phyloP scores from a whole-genome alignment of 2,113 vertebrate genomes.

The Gallinago paraguaiae region DNA sequence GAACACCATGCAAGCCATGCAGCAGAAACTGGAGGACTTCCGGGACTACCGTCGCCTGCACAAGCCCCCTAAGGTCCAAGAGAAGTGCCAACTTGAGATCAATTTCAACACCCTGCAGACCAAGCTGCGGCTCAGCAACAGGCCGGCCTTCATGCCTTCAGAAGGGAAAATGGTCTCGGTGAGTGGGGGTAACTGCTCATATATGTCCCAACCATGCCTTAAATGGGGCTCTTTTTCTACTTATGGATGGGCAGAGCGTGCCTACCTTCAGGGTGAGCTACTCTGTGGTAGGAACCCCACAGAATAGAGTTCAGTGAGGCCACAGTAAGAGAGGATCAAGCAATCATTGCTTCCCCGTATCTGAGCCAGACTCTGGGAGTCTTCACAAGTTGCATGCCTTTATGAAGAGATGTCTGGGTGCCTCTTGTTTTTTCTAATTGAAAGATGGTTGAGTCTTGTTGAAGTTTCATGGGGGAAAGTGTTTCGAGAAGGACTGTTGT shows the following conservation, averaged over 20 bases:
- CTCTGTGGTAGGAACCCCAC: neutral
- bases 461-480: neutral
- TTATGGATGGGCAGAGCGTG: neutral
- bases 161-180: slow-evolving; percentile 99
- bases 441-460: neutral
- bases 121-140: slow-evolving; percentile 96
- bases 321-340: neutral
- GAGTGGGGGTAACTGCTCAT: neutral
- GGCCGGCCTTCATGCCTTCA: slow-evolving; percentile 98
- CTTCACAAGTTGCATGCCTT: neutral
- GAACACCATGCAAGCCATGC: slow-evolving; percentile 99
- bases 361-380: neutral
- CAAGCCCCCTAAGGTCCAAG: slow-evolving; percentile 97
- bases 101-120: slow-evolving; percentile 99
- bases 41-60: slow-evolving; percentile 94
- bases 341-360: neutral
- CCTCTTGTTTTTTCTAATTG: neutral
- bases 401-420: neutral
- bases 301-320: neutral
- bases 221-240: neutral
- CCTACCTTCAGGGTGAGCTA: neutral
- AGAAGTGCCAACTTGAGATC: slow-evolving; percentile 99
- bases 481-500: neutral
- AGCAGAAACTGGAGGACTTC: slow-evolving; percentile 99
- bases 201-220: neutral